These are phyloP conservation scores for Trissolcus basalis DNA, from an alignment of 1,140 invertebrate genomes.

Conservation along the genomic window DNA sequence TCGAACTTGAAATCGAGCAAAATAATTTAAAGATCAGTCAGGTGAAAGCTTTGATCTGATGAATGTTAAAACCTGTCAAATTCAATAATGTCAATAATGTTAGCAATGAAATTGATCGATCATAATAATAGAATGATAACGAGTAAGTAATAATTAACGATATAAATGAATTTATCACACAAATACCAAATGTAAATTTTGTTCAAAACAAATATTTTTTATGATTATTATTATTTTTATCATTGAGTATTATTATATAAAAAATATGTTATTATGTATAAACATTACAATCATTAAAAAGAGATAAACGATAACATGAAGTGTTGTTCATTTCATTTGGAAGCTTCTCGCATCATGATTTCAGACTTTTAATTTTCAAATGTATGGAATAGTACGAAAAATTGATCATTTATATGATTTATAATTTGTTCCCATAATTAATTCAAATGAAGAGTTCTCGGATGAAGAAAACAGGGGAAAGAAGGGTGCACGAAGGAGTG, in stretches of 20 bases:
- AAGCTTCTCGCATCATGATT: too few species aligned
- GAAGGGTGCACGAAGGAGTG: too few species aligned
- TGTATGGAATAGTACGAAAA: too few species aligned
- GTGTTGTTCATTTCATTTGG: background rate
- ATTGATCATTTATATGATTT: too few species aligned
- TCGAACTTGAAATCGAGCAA: background rate
- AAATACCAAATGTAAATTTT: constrained; percentile 48
- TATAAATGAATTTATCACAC: constrained; percentile 16
- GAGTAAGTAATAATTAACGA: constrained; percentile 8
- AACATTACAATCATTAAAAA: constrained; percentile 51
- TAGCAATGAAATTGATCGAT: constrained; percentile 10
- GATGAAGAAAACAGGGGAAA: too few species aligned
- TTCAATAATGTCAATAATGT: constrained; percentile 31
- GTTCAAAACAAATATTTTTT: constrained; percentile 39
- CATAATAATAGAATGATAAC: constrained; percentile 10
- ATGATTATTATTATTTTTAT: constrained; percentile 45
- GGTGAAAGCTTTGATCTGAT: background rate
- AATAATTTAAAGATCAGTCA: background rate
- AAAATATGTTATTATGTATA: constrained; percentile 50
- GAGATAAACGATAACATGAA: background rate
- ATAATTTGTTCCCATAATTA: too few species aligned
- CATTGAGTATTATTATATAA: constrained; percentile 52
- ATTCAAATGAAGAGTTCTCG: too few species aligned
- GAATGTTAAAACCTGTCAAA: constrained; percentile 13
- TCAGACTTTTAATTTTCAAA: too few species aligned